Evolutionary conservation across 2,888 invertebrate species (phyloP), one percentile per base, ranked within the genome.

Genomic region (Nephrotoma appendiculata): DNA sequence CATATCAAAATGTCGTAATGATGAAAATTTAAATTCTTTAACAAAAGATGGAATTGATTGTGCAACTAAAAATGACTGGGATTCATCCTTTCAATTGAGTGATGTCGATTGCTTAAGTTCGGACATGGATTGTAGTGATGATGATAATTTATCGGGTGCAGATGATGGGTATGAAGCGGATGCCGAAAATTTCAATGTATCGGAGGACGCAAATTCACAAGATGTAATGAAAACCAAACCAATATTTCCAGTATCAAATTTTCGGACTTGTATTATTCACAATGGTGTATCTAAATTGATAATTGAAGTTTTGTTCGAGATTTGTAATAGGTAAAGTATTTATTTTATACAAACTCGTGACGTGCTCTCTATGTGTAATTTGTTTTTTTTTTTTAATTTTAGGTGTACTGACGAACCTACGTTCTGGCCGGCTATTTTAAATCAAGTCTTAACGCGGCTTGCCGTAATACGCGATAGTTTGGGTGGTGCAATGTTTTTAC

Each of bases 131-230:
- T 88, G 90, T 5, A 92, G 91, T 87, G 91, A 92, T 86, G 91
- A 91, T 45, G 89, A 90, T 83, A 89, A 90, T 86, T 91, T 91
- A 71, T 86, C 90, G 42, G 90, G 91, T 0, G 91, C 91, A 4
- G 92, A 92, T 86, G 92, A 92, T 88, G 92, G 91, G 1, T 92
- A 92, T 86, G 92, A 92, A 45, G 92, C 91, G 5, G 92, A 92
- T 88, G 92, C 90, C n/a, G 92, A 92, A 88, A 89, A 85, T 41
- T n/a, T 15, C 86, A 86, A 57, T 45, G 31, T 86, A 48, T 86
- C 86, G 5, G 85, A 87, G 6, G 86, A 71, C 5, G 41, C 86
- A 6, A 71, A 71, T 31, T 31, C 31, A 31, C 86, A 86, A 41
- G 15, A 84, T 19, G 44, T 86, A n/a, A 52, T 31, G 3, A 52